Base-by-base conservation (phyloP, 2,797 vertebrate genomes). In the Hypotaenidia okinawae region DNA sequence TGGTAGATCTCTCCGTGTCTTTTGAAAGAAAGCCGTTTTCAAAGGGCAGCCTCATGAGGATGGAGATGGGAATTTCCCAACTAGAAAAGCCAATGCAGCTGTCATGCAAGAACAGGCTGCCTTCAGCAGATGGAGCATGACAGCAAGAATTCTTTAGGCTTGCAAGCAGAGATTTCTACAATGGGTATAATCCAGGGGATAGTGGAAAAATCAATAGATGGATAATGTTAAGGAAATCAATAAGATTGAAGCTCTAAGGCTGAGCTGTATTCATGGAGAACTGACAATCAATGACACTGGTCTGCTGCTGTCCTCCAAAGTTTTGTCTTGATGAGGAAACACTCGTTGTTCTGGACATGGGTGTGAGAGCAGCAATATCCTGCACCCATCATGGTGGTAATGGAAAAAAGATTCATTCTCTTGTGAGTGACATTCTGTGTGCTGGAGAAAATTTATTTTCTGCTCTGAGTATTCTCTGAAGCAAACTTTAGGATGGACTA, bases 301-400 rank as follows among this genome's bases (percentile, higher is more conserved):
- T 41, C 30, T 52, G 57, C 70, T 5, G 5, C 1, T 33, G 33
- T 49, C 30, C 52, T 93, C n/a, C 4, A 23, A 32, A 54, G 16
- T 66, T 92, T 73, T 61, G n/a, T 58, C 54, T 52, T 49, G 49
- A 70, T 41, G 57, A 51, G 55, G 51, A 43, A 83, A 35, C 12
- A 61, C 49, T 61, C 0, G 0, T 37, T 22, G 16, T 63, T 89
- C 24, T 24, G 63, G 74, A 30, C 66, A 9, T 0, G 0, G 3
- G 25, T 23, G 27, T 14, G 68, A 93, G 37, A 91, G 10, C 52
- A 77, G 51, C 52, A 72, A 15, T 18, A 35, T 61, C 55, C 85
- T 81, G 58, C 78, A 85, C 58, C 16, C 35, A 18, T 55, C 27
- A 0, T 4, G 37, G 41, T 2, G 67, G 54, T 43, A 58, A 82